Conservation (phyloP, 2,888 invertebrate genomes). For the Eubasilissa splendida region DNA sequence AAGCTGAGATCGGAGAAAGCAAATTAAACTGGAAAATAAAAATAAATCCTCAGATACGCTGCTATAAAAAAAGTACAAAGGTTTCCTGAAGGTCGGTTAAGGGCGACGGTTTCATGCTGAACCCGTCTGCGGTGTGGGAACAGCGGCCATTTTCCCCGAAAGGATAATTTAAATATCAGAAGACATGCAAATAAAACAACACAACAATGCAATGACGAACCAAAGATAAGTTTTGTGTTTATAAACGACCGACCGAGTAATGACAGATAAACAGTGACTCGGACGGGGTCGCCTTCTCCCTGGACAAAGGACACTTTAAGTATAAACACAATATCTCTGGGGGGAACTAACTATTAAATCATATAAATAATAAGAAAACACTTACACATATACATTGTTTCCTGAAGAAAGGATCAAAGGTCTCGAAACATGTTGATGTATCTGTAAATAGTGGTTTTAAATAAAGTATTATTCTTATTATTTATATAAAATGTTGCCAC, state of each 20-base stretch:
- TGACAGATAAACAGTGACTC: conserved; percentile 15
- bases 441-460: neutral
- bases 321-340: neutral
- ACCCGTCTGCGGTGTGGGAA: conserved; percentile 41
- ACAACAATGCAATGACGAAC: conserved; percentile 52
- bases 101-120: conserved; percentile 42
- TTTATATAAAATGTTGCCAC: too few relatives aligned
- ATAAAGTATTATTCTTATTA: neutral
- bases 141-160: conserved; percentile 45
- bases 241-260: conserved; percentile 17
- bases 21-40: too few relatives aligned
- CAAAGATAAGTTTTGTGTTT: conserved; percentile 34
- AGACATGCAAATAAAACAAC: conserved; percentile 41
- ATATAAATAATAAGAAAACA: too few relatives aligned
- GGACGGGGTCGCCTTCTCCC: conserved; percentile 14
- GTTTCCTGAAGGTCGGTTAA: conserved; percentile 39
- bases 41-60: neutral
- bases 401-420: too few relatives aligned
- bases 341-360: neutral
- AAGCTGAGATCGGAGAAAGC: too few relatives aligned
- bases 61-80: neutral
- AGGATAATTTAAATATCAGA: conserved; percentile 47
- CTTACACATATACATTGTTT: too few relatives aligned
- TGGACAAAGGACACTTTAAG: conserved; percentile 27
- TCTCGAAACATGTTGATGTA: neutral